Evolutionary conservation across 2,797 vertebrate genomes (phyloP), one percentile per base, ranked within the genome.

Genomic region (Poecilia velifera): DNA sequence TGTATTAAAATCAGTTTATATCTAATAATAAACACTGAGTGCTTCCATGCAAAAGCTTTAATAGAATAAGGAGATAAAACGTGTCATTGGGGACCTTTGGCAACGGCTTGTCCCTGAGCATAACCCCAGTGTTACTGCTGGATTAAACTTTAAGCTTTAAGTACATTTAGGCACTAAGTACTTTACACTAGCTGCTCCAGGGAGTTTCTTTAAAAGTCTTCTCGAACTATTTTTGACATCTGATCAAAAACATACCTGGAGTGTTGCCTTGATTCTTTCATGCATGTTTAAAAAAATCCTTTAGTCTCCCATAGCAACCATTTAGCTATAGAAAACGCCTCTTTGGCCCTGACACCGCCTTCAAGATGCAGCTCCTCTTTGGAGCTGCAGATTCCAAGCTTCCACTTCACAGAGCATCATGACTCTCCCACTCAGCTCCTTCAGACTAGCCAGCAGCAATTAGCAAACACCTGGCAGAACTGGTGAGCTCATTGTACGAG

Each of bases 71-170:
- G 70, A 82, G 55, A 75, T 82, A 31, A 64, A 83, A 81, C 39
- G 25, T 78, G 72, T 87, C 75, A 87, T 73, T 79, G 83, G 90
- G 82, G 87, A 88, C 57, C 73, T 81, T 87, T 81, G 76, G 89
- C 75, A 79, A 85, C 72, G 28, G 36, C 59, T 73, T 79, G 72
- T 84, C 88, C 81, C 84, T 73, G 12, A 84, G 77, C 78, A 79
- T 82, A 78, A 73, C 78, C 72, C 81, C 43, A 8, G 74, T 83
- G 86, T 86, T 88, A 81, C 70, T 80, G 75, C 77, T 68, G 86
- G 88, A 91, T 90, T 90, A 87, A 89, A 90, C 46, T 81, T 87
- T 73, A 83, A 83, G 82, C 85, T 86, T 86, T 84, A 91, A 86
- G 83, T 78, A 88, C 82, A 90, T 85, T 89, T 91, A 87, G 86